A percentile compares a stretch with the other conserved stretches of the same genome.
These are phyloP conservation scores for Lucilia cuprina DNA, from an alignment of 1,140 invertebrate genomes.

Conservation along the genomic window DNA sequence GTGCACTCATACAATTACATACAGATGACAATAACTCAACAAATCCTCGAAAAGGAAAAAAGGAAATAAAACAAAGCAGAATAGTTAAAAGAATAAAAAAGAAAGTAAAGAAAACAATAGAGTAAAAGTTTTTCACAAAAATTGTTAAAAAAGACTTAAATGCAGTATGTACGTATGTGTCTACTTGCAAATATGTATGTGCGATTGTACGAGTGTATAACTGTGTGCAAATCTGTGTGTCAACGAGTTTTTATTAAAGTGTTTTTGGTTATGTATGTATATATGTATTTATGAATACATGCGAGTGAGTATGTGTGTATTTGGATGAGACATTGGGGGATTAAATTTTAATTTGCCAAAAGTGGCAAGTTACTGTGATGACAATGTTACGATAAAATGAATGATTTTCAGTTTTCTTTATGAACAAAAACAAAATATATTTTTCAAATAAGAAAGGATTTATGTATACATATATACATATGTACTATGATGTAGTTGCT, in stretches of 20 bases:
- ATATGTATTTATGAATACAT: no score
- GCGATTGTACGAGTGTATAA: neutral
- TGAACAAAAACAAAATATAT: neutral
- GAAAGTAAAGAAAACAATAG: constrained; percentile 4
- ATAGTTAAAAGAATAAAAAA: neutral
- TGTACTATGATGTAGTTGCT: neutral
- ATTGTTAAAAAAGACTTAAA: constrained; percentile 12
- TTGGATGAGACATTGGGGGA: constrained; percentile 20
- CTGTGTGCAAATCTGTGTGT: neutral
- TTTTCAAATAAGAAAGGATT: neutral
- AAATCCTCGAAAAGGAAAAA: neutral
- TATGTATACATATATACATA: neutral
- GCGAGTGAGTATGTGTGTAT: neutral
- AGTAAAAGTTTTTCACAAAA: neutral
- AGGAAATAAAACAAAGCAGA: neutral
- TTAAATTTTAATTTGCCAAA: constrained; percentile 34
- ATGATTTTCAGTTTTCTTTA: neutral
- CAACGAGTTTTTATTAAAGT: neutral
- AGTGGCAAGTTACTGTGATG: constrained; percentile 27
- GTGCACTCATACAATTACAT: neutral
- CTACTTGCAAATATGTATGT: neutral
- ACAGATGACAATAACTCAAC: neutral
- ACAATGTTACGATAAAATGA: constrained; percentile 29
- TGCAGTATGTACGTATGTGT: neutral
- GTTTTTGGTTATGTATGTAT: neutral